Percentiles rank a stretch among this genome's conserved stretches.
Conservation (phyloP, 2,797 vertebrate species). For the Graptemys geographica region DNA sequence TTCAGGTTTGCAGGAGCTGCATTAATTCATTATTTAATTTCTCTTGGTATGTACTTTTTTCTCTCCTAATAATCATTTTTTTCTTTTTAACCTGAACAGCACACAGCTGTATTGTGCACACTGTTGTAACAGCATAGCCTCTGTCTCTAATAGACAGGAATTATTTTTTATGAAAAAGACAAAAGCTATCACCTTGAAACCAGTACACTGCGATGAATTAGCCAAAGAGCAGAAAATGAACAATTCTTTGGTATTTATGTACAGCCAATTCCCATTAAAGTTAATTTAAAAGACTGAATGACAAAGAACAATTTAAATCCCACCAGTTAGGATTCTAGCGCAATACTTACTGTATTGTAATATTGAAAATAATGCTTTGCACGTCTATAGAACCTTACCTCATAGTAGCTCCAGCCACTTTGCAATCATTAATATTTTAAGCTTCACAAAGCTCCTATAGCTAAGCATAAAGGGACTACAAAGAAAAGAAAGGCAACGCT, state of each 20-base stretch:
- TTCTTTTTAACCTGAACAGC: not conserved
- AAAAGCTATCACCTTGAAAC: not conserved
- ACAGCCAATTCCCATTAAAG: not conserved
- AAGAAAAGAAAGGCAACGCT: not conserved
- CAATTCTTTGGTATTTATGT: not conserved
- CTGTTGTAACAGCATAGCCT: not conserved
- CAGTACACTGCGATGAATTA: not conserved
- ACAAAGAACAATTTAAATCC: accelerated
- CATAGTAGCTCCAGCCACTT: not conserved
- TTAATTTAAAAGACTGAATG: not conserved
- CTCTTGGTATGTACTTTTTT: not conserved
- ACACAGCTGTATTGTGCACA: not conserved
- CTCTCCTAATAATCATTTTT: not conserved
- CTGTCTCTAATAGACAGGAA: not conserved
- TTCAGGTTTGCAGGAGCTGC: not conserved
- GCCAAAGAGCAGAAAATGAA: not conserved
- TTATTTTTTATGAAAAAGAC: not conserved
- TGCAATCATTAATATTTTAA: not conserved
- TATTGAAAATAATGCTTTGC: not conserved
- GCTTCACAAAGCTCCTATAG: not conserved
- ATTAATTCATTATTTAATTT: not conserved
- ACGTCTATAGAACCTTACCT: not conserved
- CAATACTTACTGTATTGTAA: not conserved
- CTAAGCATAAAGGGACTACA: not conserved
- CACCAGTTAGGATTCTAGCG: not conserved